Conservation (phyloP, 2,888 invertebrate genomes). For the Parasteatoda lunata region DNA sequence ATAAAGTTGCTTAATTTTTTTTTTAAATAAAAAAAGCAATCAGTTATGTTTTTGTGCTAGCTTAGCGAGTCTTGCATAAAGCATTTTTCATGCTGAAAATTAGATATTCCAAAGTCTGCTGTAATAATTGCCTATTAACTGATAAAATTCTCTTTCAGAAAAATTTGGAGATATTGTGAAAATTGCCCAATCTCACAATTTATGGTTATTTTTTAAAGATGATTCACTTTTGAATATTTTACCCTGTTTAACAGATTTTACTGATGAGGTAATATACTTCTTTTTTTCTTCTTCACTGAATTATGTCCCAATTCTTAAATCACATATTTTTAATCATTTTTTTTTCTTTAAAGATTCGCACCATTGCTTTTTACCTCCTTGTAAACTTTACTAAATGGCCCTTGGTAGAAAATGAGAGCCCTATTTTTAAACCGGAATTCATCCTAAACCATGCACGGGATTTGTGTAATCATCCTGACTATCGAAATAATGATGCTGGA, state of each 20-base stretch:
- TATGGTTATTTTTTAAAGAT: conserved; percentile 56
- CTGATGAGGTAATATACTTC: conserved; percentile 58
- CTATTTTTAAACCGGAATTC: neutral
- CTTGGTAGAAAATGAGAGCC: neutral
- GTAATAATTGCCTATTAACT: neutral
- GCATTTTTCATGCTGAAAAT: neutral
- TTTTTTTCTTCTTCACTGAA: neutral
- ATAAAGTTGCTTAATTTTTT: too few relatives aligned
- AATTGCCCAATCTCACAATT: conserved; percentile 40
- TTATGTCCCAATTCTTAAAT: neutral
- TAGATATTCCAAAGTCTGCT: neutral
- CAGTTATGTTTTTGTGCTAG: neutral
- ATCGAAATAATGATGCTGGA: conserved; percentile 80
- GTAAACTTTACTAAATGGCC: conserved; percentile 15
- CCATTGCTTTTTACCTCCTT: conserved; percentile 23
- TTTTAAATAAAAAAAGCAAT: too few relatives aligned
- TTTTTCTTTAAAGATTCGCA: conserved; percentile 34
- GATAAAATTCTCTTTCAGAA: conserved; percentile 21
- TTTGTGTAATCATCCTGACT: conserved; percentile 79
- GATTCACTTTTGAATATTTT: conserved; percentile 38
- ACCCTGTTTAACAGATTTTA: conserved; percentile 63
- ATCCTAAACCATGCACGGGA: conserved; percentile 73
- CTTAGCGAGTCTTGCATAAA: neutral
- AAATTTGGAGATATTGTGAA: conserved; percentile 22
- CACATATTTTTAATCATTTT: neutral